Evolutionary conservation across 1,140 invertebrate species (phyloP).

Genomic region (Penaeus indicus): DNA sequence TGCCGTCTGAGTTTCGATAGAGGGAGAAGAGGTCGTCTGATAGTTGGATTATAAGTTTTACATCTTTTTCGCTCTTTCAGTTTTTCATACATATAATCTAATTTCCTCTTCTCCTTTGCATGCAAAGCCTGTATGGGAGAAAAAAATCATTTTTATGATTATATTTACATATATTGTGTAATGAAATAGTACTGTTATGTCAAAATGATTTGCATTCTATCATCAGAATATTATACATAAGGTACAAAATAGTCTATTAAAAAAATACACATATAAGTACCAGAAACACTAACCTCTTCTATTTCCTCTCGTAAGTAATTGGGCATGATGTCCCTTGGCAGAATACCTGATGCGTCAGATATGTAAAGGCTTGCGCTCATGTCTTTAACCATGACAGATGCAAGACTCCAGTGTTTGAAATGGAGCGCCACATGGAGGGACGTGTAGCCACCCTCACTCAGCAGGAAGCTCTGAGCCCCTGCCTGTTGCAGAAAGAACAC

Average conservation of each 20-base stretch:
- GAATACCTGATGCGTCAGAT: slow-evolving; percentile 2
- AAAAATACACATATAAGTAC: background rate
- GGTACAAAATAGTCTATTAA: too few species aligned
- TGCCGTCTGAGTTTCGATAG: background rate
- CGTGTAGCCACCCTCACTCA: background rate
- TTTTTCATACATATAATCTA: slow-evolving; percentile 39
- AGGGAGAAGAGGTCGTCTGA: background rate
- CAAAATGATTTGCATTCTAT: too few species aligned
- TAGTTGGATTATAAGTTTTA: background rate
- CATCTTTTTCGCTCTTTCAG: slow-evolving; percentile 11
- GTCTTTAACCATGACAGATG: background rate
- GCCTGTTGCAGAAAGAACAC: slow-evolving; percentile 30
- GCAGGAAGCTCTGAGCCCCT: background rate
- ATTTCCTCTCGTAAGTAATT: background rate
- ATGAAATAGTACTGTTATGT: too few species aligned
- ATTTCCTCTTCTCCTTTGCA: slow-evolving; percentile 11
- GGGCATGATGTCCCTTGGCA: slow-evolving; percentile 10
- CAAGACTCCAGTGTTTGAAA: slow-evolving; percentile 1
- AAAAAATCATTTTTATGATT: background rate
- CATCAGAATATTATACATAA: too few species aligned
- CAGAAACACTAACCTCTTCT: slow-evolving; percentile 12
- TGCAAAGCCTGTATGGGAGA: slow-evolving; percentile 5
- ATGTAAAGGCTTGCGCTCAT: slow-evolving; percentile 36
- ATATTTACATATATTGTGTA: too few species aligned
- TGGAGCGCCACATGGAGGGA: background rate